A percentile compares a stretch with the other conserved stretches of the same genome.
phyloP scores from a whole-genome alignment of 1,140 invertebrate genomes.

The Sarcophaga bullata region DNA sequence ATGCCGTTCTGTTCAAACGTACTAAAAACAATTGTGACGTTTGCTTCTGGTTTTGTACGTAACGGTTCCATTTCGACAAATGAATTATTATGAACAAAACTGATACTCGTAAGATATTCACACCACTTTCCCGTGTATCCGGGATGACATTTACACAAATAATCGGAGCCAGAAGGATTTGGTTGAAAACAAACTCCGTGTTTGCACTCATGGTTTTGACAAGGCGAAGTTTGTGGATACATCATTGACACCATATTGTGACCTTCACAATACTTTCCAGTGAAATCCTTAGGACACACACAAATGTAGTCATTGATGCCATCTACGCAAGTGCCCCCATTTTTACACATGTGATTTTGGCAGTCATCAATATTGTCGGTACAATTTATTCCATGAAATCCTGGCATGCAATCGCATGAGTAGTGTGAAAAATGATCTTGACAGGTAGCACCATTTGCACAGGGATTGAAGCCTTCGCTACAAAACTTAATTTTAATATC shows the following conservation, averaged over 20 bases:
- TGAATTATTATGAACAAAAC: conserved; percentile 91
- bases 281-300: conserved; percentile 90
- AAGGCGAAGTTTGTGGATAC: conserved; percentile 91
- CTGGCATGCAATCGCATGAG: conserved; percentile 89
- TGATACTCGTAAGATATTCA: conserved; percentile 93
- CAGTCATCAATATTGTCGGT: conserved; percentile 93
- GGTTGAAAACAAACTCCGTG: conserved; percentile 94
- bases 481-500: conserved; percentile 95
- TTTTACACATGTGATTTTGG: conserved; percentile 94
- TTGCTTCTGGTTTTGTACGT: conserved; percentile 87
- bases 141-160: conserved; percentile 95
- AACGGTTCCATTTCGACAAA: conserved; percentile 93
- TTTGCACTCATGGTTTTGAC: conserved; percentile 96
- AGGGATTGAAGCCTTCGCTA: conserved; percentile 85
- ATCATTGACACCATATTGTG: conserved; percentile 88
- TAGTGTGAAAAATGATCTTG: conserved; percentile 89
- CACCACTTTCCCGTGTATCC: conserved; percentile 96
- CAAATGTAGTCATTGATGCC: conserved; percentile 93
- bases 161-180: conserved; percentile 78
- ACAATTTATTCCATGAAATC: conserved; percentile 93
- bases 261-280: conserved; percentile 95
- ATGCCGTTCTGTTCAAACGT: conserved; percentile 92
- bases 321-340: conserved; percentile 92
- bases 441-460: conserved; percentile 91
- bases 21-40: conserved; percentile 93